Base-by-base conservation (phyloP, 2,888 invertebrate species). In the Thecocarcelia acutangulata region DNA sequence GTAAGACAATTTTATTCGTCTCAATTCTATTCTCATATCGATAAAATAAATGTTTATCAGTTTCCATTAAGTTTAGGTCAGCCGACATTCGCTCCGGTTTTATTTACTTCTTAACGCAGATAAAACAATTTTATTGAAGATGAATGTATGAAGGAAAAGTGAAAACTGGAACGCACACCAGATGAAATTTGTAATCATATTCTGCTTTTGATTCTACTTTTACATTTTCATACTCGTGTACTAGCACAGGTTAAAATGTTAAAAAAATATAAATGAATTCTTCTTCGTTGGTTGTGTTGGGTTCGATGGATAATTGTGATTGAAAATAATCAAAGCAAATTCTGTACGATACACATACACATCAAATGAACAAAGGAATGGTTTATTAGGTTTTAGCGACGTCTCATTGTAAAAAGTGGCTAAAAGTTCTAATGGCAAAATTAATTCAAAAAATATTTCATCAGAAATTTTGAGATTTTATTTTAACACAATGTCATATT, bases 181-280 rank as follows among this genome's bases (percentile, higher is more conserved):
- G 6, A 15, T 59, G 24, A 24, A 17, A 50, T 61, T 72, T 42
- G 3, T n/a, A n/a, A 24, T 2, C 24, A 24, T 24, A 5, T 24
- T 24, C 5, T 48, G 21, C n/a, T 46, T 33, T 28, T n/a, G 28
- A 54, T 74, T 21, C 24, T 24, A 3, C 24, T 9, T 64, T 11
- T 46, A 9, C n/a, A 46, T 48, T 12, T 48, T 24, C 4, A 1
- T 19, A 21, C 37, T 54, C 9, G 17, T 74, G 54, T 56, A 61
- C 68, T 76, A 68, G 68, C 61, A 24, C 50, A 61, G 44, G 68
- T 76, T 61, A 37, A 17, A 69, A 69, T 52, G 76, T 54, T 76
- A 46, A 48, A 76, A 61, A 46, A 59, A 61, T 76, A 61, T 74
- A 33, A 28, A 61, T 63, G 61, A 54, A 24, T 63, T 73, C 40